Conservation (phyloP, 2,888 invertebrate genomes). For the Polydrusus cervinus region DNA sequence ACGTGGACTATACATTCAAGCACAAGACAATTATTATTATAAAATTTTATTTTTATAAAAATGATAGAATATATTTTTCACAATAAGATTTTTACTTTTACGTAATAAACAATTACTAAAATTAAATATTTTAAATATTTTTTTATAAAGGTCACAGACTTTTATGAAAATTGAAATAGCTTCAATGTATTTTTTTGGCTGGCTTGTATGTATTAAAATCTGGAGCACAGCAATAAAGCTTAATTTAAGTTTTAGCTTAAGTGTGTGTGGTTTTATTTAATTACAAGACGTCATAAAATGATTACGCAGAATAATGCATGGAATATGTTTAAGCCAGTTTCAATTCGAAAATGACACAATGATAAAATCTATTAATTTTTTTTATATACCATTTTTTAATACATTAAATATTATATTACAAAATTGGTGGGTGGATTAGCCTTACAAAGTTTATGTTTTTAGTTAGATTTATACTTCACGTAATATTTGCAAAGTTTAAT, state of each 20-base stretch:
- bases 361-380: neutral
- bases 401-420: no score
- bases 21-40: no score
- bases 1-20: no score
- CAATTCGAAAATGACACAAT: neutral
- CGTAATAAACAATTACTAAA: no score
- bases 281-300: neutral
- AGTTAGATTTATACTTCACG: constrained; percentile 1
- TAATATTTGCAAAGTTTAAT: constrained; percentile 2
- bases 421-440: constrained; percentile 4
- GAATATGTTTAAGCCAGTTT: neutral
- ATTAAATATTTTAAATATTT: no score
- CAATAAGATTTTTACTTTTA: no score
- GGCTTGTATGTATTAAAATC: neutral
- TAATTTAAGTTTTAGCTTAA: neutral
- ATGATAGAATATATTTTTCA: no score
- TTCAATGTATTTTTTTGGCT: no score
- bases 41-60: no score
- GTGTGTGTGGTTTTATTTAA: neutral
- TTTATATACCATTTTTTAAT: no score
- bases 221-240: neutral
- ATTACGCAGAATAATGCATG: neutral
- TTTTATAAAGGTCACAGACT: no score
- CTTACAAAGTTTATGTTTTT: neutral
- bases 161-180: no score